Base-by-base conservation (phyloP, 2,113 vertebrate genomes). In the Myrmecobius fasciatus region DNA sequence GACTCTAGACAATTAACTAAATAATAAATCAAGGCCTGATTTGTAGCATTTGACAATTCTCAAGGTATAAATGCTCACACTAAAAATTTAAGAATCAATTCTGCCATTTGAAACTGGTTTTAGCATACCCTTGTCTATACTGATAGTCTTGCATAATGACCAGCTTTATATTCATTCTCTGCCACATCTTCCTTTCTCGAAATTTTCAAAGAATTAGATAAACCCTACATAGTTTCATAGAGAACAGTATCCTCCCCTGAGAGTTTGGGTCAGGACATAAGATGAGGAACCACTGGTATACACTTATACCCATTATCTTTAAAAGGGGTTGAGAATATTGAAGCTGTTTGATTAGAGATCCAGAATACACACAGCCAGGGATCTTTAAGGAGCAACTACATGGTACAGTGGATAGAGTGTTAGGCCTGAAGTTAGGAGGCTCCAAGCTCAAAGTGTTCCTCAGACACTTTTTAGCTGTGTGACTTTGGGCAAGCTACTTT, bases 301-400 rank as follows among this genome's bases (percentile, higher is more conserved):
- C 28, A 91, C 56, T 31, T 93, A 48, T 36, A 94, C 17, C 89
- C 67, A 75, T n/a, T 75, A n/a, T 75, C 36, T 75, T 75, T 75
- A 75, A 75, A 75, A 75, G 67, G 14, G 12, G 36, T 14, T n/a
- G 11, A 75, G 14, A 88, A 52, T 0, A 89, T 8, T 22, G 51
- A 96, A 95, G 36, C 49, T 0, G 9, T 92, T 88, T 52, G 14
- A 60, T 48, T 60, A 95, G 93, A 94, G 5, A 91, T 56, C 47
- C 12, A 96, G 20, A 47, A 22, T n/a, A 92, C 24, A 5, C 9
- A 31, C 14, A 2, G 46, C 28, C 47, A 75, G 52, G 92, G 94
- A 67, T 96, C 93, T 31, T 60, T 60, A 31, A 36, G 3, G 56
- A 60, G 28, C 11, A 31, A 60, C 56, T 31, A 60, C 28, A 11